A percentile compares a stretch with the other conserved stretches of the same genome.
phyloP scores from a whole-genome alignment of 2,113 vertebrate species.

The Axis porcinus region DNA sequence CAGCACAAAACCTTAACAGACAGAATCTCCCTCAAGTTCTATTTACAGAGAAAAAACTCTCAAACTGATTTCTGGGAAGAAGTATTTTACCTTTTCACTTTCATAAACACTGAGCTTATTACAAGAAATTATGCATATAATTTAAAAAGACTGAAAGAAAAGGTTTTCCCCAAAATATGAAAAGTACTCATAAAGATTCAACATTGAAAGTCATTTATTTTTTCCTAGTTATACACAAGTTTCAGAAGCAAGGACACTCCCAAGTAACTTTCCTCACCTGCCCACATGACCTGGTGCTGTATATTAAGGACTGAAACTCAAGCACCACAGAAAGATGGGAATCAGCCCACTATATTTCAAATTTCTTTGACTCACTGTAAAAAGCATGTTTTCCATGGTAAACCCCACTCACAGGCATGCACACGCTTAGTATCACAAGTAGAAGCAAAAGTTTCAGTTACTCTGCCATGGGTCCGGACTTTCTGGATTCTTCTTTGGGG shows the following conservation, averaged over 20 bases:
- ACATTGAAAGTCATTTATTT: background rate
- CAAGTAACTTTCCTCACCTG: background rate
- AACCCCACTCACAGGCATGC: background rate
- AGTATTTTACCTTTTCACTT: too few species aligned
- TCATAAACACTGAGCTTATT: background rate
- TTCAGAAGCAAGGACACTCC: background rate
- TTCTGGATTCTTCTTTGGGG: background rate
- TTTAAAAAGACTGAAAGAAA: background rate
- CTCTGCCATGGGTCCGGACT: accelerated
- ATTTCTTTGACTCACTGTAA: background rate
- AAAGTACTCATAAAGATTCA: background rate
- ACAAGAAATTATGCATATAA: background rate
- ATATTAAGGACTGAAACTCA: background rate
- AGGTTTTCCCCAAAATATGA: background rate
- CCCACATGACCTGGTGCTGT: background rate
- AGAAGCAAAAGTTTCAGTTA: background rate
- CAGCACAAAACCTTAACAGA: background rate
- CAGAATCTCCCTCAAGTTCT: background rate
- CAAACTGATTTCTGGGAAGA: background rate
- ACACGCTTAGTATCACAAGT: background rate
- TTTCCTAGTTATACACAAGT: background rate
- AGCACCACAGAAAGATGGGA: background rate
- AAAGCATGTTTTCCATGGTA: background rate
- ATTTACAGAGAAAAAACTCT: background rate
- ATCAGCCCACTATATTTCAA: background rate